These are phyloP conservation scores for Syrrhaptes paradoxus DNA, from an alignment of 2,113 vertebrate genomes.

Conservation along the genomic window DNA sequence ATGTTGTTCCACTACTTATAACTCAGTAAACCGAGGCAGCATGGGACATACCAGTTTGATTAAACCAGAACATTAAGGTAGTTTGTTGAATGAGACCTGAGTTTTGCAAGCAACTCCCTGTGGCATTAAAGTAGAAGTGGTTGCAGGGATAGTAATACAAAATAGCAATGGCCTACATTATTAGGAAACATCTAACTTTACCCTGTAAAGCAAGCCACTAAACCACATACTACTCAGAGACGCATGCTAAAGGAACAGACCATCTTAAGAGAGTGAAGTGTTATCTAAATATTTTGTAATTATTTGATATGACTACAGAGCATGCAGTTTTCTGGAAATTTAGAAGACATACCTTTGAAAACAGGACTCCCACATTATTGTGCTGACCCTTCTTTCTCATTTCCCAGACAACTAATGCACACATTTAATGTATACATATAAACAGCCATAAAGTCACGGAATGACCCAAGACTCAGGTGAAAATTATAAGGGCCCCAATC, in stretches of 20 bases:
- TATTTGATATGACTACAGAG: not conserved
- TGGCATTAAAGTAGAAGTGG: not conserved
- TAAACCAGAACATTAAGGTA: not conserved
- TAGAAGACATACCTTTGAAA: not conserved
- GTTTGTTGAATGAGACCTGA: not conserved
- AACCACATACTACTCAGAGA: not conserved
- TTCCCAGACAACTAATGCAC: not conserved
- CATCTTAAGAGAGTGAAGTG: not conserved
- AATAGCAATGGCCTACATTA: not conserved
- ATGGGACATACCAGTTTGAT: not conserved
- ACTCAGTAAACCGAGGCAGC: not conserved
- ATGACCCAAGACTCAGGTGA: not conserved
- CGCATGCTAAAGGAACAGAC: not conserved
- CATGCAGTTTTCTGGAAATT: not conserved
- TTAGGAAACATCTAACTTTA: not conserved
- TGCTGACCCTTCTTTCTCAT: not conserved
- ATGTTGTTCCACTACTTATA: not conserved
- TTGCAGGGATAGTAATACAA: not conserved
- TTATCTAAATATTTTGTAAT: not conserved
- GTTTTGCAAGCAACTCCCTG: not conserved
- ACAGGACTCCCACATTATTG: not conserved
- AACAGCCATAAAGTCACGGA: not conserved
- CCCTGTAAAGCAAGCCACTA: not conserved
- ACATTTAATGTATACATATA: not conserved
- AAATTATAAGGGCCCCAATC: not conserved